Evolutionary conservation across 2,888 invertebrate species (phyloP), one percentile per base, ranked within the genome.

Genomic region (Coecobrya sp.): DNA sequence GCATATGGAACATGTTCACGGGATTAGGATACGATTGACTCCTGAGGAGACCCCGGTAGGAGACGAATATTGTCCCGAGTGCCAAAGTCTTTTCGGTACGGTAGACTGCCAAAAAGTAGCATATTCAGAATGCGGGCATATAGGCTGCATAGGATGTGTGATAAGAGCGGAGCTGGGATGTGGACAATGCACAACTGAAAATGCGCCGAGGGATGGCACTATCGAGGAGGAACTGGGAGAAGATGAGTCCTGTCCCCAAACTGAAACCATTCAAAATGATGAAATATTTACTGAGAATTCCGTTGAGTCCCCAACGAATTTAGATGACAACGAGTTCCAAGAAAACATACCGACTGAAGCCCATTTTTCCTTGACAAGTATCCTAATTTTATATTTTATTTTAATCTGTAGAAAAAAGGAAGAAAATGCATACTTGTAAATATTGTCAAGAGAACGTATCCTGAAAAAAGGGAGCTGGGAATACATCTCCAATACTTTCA

Each of bases 101-200:
- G 36, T 7, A 5, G 4, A 30, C 11, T 68, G 68, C 13, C 19
- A 8, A 1, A 73, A 73, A 42, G 73, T 73, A 0, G 73, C 73
- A 1, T 73, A 73, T 11, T 25, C 19, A 25, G 8, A 5, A 1
- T 73, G 73, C 27, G 73, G 73, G 0, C 73, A 73, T 19, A 4
- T 73, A 0, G n/a, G 73, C 13, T 73, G 73, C 19, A 42, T 73
- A n/a, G 42, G 10, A 3, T 73, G 73, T n/a, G 73, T 73, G 7
- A 73, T 42, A 4, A 16, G 73, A 3, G 42, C 36, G n/a, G 36
- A 36, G 22, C n/a, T 36, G n/a, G 73, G 73, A 1, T 73, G 73
- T 42, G 73, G 73, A n/a, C 73, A 73, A 42, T 73, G 73, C 22
- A 42, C 42, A 0, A 73, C 73, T 2, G 73, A 73, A 42, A 73